Evolutionary conservation across 1,140 invertebrate genomes (phyloP).

Genomic region (Drosophila erecta): DNA sequence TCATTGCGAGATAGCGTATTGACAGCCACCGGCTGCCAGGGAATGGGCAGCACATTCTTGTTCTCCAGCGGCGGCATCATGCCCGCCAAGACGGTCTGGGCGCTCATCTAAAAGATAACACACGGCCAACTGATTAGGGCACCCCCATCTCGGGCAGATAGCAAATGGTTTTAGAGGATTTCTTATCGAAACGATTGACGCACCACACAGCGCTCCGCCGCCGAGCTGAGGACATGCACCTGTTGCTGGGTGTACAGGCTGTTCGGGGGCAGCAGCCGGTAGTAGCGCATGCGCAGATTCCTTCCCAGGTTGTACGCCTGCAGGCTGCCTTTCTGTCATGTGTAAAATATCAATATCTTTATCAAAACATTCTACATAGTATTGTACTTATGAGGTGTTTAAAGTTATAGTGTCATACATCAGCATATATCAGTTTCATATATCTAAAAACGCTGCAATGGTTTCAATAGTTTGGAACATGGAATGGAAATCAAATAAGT

Average conservation of each 20-base stretch:
- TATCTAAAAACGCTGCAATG: too few relatives aligned
- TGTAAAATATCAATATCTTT: neutral
- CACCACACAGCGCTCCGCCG: constrained; percentile 90
- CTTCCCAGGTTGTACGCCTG: constrained; percentile 92
- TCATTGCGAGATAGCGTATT: constrained; percentile 88
- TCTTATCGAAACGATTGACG: constrained; percentile 47
- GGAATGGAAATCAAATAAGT: too few relatives aligned
- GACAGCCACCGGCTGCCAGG: constrained; percentile 95
- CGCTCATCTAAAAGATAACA: constrained; percentile 89
- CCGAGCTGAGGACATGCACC: constrained; percentile 91
- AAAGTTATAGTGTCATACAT: too few relatives aligned
- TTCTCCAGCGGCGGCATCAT: constrained; percentile 90
- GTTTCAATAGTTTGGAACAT: too few relatives aligned
- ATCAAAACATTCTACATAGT: neutral
- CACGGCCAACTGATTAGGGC: constrained; percentile 71
- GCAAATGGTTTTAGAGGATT: constrained; percentile 16
- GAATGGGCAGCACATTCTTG: constrained; percentile 90
- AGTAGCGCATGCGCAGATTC: constrained; percentile 89
- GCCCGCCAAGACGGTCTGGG: constrained; percentile 91
- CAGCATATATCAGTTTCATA: too few relatives aligned
- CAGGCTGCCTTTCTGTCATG: constrained; percentile 89
- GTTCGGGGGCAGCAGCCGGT: constrained; percentile 87
- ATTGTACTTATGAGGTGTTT: too few relatives aligned
- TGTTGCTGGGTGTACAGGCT: constrained; percentile 87
- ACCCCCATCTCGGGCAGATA: constrained; percentile 45